These are phyloP conservation scores for Eupithecia abbreviata DNA, from an alignment of 2,888 invertebrate genomes.

Conservation along the genomic window DNA sequence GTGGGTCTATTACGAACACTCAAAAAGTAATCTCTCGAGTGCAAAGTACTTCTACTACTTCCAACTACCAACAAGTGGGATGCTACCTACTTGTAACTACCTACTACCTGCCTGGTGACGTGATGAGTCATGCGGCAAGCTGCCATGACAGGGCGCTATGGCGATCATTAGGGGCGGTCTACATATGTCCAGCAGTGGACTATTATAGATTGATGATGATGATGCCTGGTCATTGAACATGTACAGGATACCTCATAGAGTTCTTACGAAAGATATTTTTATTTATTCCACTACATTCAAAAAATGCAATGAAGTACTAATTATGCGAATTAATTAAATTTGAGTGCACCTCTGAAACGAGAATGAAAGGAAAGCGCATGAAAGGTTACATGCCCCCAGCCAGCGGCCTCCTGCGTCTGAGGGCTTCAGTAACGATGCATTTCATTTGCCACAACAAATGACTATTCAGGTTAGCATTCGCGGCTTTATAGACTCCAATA, in stretches of 20 bases:
- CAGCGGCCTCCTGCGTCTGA: neutral
- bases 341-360: neutral
- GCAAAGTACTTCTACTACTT: constrained; percentile 38
- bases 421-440: neutral
- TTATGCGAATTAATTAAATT: neutral
- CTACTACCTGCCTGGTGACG: neutral
- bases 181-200: too few species aligned
- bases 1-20: constrained; percentile 67
- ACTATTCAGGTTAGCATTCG: neutral
- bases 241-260: neutral
- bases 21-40: constrained; percentile 70
- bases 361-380: neutral
- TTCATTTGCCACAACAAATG: neutral
- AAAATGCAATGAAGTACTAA: neutral
- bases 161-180: too few species aligned
- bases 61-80: constrained; percentile 17
- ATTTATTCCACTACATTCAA: neutral
- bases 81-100: constrained; percentile 3
- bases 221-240: neutral
- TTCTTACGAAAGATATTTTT: neutral
- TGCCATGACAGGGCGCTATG: too few species aligned
- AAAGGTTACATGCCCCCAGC: neutral
- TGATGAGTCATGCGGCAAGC: too few species aligned
- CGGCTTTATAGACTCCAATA: neutral
- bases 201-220: too few species aligned